phyloP scores from a whole-genome alignment of 2,797 vertebrate genomes.

The Eulemur coronatus region DNA sequence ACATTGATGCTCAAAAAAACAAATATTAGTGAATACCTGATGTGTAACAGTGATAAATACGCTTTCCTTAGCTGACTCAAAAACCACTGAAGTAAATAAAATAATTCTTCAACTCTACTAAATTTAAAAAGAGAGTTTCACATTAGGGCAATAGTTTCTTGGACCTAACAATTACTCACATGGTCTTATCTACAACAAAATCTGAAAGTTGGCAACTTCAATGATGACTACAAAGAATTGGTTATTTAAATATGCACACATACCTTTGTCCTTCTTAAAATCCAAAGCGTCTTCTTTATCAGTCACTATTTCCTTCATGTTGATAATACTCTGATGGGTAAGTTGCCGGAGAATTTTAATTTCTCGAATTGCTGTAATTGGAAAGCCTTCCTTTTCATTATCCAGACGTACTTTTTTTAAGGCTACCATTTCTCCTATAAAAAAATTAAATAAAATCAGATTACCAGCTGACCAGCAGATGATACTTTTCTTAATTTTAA shows the following conservation, averaged over 20 bases:
- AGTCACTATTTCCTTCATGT: constrained; percentile 91
- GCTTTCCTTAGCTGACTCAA: constrained; percentile 3
- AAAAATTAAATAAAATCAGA: constrained; percentile 66
- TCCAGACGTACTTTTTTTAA: constrained; percentile 90
- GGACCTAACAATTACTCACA: constrained; percentile 19
- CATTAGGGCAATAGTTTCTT: neutral
- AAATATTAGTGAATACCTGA: neutral
- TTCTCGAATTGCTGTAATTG: constrained; percentile 90
- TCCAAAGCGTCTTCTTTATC: constrained; percentile 91
- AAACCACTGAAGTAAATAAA: constrained; percentile 28
- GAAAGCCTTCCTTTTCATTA: constrained; percentile 92
- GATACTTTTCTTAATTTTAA: constrained; percentile 40
- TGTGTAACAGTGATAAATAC: neutral
- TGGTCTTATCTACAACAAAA: neutral
- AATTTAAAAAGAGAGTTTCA: neutral
- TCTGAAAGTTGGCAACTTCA: neutral
- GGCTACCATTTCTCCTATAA: constrained; percentile 89
- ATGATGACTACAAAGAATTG: neutral
- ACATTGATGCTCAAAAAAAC: neutral
- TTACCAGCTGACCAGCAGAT: constrained; percentile 31
- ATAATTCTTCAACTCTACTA: neutral
- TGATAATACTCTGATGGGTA: constrained; percentile 90
- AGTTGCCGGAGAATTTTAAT: constrained; percentile 91
- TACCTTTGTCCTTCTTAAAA: constrained; percentile 92
- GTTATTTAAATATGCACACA: neutral